Evolutionary conservation across 35 echinoderm and acorn worm species (phyloP), one percentile per base, ranked within the genome.

Genomic region (Lytechinus pictus): DNA sequence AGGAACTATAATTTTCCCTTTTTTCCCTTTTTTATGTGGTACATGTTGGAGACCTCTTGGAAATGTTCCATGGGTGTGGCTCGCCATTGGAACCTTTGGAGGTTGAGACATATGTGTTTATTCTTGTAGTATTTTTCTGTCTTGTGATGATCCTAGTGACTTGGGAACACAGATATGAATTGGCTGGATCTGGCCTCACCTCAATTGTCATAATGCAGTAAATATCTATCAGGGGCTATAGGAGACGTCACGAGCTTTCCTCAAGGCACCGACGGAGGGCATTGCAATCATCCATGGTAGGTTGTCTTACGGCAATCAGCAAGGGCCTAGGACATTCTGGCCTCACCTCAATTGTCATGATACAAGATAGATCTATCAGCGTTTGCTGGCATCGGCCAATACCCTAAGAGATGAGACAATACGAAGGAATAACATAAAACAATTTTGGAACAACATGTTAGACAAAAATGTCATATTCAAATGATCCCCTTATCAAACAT

Each of bases 161-260:
- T n/a, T n/a, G n/a, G n/a, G n/a, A n/a, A n/a, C n/a, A n/a, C n/a
- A n/a, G n/a, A n/a, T n/a, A n/a, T n/a, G n/a, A n/a, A n/a, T n/a
- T n/a, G n/a, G n/a, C n/a, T n/a, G n/a, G n/a, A n/a, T n/a, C 54
- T 27, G 53, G 91, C 24, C 24, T 93, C 91, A 93, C 52, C 24
- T 93, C 91, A 27, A 93, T 53, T 19, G 91, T 93, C 91, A 93
- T 93, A 19, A 93, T 93, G 91, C 91, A 93, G n/a, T 52, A 93
- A 9, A 93, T 19, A 93, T 93, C 91, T 27, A 93, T 93, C 91
- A 93, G 27, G 3, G 52, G n/a, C n/a, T n/a, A n/a, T n/a, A n/a
- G n/a, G n/a, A n/a, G n/a, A n/a, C n/a, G 5, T 6, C 91, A 28
- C 1, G 10, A 9, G 7, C 28, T 89, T 29, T 53, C 87, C 28